A percentile compares a stretch with the other conserved stretches of the same genome.
Conservation (phyloP, 2,797 vertebrate species). For the Pangasius mekongensis region DNA sequence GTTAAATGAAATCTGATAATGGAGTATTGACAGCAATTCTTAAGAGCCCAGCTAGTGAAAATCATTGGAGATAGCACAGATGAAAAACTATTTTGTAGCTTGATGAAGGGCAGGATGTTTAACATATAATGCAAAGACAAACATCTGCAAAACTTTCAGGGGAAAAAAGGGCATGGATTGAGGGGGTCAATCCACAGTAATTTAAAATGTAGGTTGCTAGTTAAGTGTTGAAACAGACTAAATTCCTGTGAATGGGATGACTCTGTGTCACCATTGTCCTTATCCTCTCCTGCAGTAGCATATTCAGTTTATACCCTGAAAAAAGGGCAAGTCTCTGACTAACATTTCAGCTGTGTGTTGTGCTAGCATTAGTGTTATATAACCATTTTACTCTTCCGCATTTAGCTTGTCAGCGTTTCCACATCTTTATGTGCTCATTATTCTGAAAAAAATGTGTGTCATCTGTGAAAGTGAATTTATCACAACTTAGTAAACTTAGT, state of each 20-base stretch:
- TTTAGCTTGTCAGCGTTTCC: neutral
- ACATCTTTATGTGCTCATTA: neutral
- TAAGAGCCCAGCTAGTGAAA: slow-evolving; percentile 46
- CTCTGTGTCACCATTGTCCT: neutral
- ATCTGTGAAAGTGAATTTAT: neutral
- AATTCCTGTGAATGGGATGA: neutral
- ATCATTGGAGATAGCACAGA: neutral
- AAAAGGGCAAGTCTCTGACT: neutral
- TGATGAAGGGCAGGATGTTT: neutral
- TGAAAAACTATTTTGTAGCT: neutral
- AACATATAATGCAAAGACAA: neutral
- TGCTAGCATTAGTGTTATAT: neutral
- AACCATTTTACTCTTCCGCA: neutral
- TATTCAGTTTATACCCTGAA: neutral
- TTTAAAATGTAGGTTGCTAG: neutral
- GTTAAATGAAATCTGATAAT: slow-evolving; percentile 44
- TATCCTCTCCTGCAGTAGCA: neutral
- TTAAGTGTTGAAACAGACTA: neutral
- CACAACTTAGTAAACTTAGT: neutral
- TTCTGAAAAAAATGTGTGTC: neutral
- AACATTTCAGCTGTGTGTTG: neutral
- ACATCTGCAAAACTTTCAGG: neutral
- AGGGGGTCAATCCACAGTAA: neutral
- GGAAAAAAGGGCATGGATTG: neutral
- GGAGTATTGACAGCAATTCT: slow-evolving; percentile 24